phyloP scores from a whole-genome alignment of 2,888 invertebrate species.

The Phalera bucephala region DNA sequence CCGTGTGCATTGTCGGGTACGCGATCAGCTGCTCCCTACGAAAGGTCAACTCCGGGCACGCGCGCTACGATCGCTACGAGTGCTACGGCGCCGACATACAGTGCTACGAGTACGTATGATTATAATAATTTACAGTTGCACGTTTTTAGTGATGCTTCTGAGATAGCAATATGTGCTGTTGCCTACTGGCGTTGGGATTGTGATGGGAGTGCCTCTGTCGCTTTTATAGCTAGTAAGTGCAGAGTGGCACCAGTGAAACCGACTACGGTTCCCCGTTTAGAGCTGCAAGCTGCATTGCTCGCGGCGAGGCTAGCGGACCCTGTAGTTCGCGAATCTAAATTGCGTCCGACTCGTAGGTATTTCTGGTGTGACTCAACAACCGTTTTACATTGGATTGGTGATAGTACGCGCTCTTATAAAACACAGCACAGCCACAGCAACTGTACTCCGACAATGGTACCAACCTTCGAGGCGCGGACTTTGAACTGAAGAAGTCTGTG shows the following conservation, averaged over 20 bases:
- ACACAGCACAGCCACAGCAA: conserved; percentile 20
- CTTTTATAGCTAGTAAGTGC: too few relatives aligned
- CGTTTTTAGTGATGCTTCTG: conserved; percentile 4
- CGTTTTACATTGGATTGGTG: conserved; percentile 23
- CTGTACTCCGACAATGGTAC: conserved; percentile 22
- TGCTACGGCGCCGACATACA: too few relatives aligned
- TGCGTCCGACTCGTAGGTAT: too few relatives aligned
- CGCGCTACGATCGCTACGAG: not conserved
- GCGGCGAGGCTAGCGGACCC: too few relatives aligned
- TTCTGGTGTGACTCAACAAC: conserved; percentile 27
- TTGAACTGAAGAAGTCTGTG: not conserved
- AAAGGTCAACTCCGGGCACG: not conserved
- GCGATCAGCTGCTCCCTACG: not conserved
- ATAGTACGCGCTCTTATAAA: conserved; percentile 19
- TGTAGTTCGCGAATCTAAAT: too few relatives aligned
- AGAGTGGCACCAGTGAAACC: too few relatives aligned
- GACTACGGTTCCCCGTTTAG: too few relatives aligned
- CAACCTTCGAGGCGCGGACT: conserved; percentile 1
- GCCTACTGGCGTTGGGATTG: conserved; percentile 5
- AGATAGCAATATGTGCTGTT: conserved; percentile 1
- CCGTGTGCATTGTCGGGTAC: not conserved
- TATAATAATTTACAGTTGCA: conserved; percentile 2
- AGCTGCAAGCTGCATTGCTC: too few relatives aligned
- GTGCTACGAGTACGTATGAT: too few relatives aligned
- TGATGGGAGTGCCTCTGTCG: too few relatives aligned